phyloP scores from a whole-genome alignment of 2,888 invertebrate genomes.

The Rhopalosiphum nymphaeae region DNA sequence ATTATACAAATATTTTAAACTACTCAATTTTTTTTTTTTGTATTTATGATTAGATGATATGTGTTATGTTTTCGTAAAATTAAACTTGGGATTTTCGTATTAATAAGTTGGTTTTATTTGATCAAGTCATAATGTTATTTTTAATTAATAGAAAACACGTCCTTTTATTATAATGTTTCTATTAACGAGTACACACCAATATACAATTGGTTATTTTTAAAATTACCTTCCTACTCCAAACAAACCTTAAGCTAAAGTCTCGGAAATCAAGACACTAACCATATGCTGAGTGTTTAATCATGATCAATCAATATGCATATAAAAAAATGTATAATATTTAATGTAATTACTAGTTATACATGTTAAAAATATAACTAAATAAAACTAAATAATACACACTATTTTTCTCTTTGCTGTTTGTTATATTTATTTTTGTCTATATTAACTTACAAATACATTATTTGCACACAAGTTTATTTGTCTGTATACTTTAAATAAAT shows the following conservation, averaged over 20 bases:
- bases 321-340: neutral
- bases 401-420: neutral
- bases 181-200: neutral
- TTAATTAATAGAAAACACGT: neutral
- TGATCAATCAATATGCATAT: neutral
- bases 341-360: neutral
- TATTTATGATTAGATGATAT: neutral
- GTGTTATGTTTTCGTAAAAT: neutral
- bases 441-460: neutral
- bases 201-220: neutral
- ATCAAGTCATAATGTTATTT: neutral
- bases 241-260: neutral
- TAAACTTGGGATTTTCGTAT: neutral
- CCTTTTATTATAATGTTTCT: neutral
- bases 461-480: neutral
- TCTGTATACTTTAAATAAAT: neutral
- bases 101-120: neutral
- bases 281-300: neutral
- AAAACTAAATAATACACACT: neutral
- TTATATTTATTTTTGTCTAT: neutral
- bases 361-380: neutral
- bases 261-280: neutral
- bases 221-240: neutral
- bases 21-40: neutral
- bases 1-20: neutral